Percentiles rank a stretch among this genome's conserved stretches.
Conservation (phyloP, 2,888 invertebrate species). For the Boloria selene region DNA sequence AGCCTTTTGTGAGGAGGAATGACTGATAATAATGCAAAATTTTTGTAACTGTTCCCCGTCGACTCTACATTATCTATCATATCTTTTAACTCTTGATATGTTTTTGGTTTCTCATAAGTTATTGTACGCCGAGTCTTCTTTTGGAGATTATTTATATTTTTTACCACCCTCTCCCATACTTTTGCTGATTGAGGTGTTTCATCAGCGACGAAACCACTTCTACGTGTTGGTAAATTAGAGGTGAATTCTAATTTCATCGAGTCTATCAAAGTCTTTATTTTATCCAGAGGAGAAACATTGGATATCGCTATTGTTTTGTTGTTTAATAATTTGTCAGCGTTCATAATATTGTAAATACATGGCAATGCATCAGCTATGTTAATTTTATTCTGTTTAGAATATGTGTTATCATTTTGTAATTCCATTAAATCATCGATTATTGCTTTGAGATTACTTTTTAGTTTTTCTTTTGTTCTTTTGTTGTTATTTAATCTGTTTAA, state of each 20-base stretch:
- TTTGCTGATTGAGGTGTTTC: slow-evolving; percentile 60
- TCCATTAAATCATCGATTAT: slow-evolving; percentile 67
- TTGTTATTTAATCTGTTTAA: slow-evolving; percentile 43
- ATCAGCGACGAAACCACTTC: slow-evolving; percentile 43
- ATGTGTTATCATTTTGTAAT: slow-evolving; percentile 54
- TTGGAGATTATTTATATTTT: slow-evolving; percentile 50
- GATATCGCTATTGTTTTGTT: slow-evolving; percentile 10
- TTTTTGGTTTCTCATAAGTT: slow-evolving; percentile 44
- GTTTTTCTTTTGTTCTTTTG: slow-evolving; percentile 63
- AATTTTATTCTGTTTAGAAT: slow-evolving; percentile 46
- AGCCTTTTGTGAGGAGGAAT: slow-evolving; percentile 55
- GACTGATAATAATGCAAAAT: slow-evolving; percentile 48
- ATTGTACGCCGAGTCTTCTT: slow-evolving; percentile 52
- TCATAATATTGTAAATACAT: slow-evolving; percentile 65
- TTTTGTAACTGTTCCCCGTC: slow-evolving; percentile 56
- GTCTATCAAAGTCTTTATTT: slow-evolving; percentile 55
- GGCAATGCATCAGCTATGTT: slow-evolving; percentile 62
- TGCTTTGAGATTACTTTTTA: slow-evolving; percentile 65
- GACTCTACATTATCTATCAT: slow-evolving; percentile 53
- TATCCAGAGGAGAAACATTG: slow-evolving; percentile 42
- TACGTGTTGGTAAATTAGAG: slow-evolving; percentile 46
- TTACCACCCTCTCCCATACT: slow-evolving; percentile 66
- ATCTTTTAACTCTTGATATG: slow-evolving; percentile 53
- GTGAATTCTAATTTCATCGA: slow-evolving; percentile 56
- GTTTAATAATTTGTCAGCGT: slow-evolving; percentile 33